These are phyloP conservation scores for Podotricha telesiphe DNA, from an alignment of 2,888 invertebrate genomes.

Conservation along the genomic window DNA sequence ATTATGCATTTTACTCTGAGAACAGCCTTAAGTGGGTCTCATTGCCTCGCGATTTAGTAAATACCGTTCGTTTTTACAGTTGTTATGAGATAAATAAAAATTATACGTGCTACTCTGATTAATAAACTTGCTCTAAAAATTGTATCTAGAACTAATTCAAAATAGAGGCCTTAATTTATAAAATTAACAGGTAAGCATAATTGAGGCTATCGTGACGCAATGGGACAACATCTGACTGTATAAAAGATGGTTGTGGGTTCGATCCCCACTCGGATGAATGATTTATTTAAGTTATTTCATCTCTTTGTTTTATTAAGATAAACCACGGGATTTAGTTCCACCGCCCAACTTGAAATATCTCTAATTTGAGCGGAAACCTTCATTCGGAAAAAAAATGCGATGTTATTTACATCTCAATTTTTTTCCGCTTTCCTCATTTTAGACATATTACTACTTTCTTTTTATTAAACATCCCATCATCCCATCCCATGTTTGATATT, in stretches of 20 bases:
- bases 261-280: no score
- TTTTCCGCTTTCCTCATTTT: no score
- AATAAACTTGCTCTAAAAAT: conserved; percentile 11
- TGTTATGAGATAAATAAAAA: conserved; percentile 37
- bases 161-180: not conserved
- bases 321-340: not conserved
- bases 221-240: no score
- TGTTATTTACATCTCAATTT: no score
- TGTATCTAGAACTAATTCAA: not conserved
- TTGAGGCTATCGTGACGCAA: not conserved
- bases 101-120: conserved; percentile 28
- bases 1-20: conserved; percentile 38
- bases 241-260: no score
- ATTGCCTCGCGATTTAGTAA: conserved; percentile 37
- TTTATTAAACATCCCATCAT: no score
- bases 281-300: not conserved
- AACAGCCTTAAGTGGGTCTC: conserved; percentile 42
- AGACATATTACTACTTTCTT: no score
- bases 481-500: no score
- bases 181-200: not conserved
- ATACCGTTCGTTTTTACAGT: conserved; percentile 45
- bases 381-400: no score
- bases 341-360: no score
- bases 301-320: not conserved
- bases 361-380: not conserved